Base-by-base conservation (phyloP, 2,888 invertebrate genomes). In the Orchesellides sinensis region DNA sequence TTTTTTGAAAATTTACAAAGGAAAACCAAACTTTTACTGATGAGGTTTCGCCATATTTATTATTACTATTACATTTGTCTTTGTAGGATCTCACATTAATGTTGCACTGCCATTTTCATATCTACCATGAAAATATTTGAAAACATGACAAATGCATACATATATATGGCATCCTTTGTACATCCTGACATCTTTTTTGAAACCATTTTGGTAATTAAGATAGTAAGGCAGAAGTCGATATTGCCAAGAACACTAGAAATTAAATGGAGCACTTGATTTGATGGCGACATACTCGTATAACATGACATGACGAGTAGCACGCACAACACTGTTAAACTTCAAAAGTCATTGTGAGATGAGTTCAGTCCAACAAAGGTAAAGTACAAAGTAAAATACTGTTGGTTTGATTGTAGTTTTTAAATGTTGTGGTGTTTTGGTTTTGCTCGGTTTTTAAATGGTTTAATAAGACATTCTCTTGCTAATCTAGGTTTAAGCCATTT, bases 281-380 rank as follows among this genome's bases (percentile, higher is more conserved):
- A 23, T 40, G 61, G 69, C 56, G 47, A 56, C 29, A 77, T 77
- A 35, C 77, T 77, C 77, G 77, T 32, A 77, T 56, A 12, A 25
- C 61, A 69, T 77, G 77, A 77, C 77, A 69, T 49, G 47, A 59
- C 77, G 77, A 77, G 77, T 77, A 77, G 73, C 61, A 32, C 25
- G 52, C 75, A 56, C 27, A 66, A 29, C n/a, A 45, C 35, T 14
- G 12, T 29, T n/a, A 61, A 19, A 40, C 25, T 63, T 66, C 23
- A 35, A 25, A 40, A 45, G 21, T 29, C 12, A 49, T 29, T 19
- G 40, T 54, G 56, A 70, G 27, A 40, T 54, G 47, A 52, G 40
- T 73, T 25, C 25, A 45, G 27, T 32, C 2, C 25, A 59, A n/a
- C n/a, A 65, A 63, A 74, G 77, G 77, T 77, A 77, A 77, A 77